Evolutionary conservation across 2,888 invertebrate genomes (phyloP), one percentile per base, ranked within the genome.

Genomic region (Ichneumon xanthorius): DNA sequence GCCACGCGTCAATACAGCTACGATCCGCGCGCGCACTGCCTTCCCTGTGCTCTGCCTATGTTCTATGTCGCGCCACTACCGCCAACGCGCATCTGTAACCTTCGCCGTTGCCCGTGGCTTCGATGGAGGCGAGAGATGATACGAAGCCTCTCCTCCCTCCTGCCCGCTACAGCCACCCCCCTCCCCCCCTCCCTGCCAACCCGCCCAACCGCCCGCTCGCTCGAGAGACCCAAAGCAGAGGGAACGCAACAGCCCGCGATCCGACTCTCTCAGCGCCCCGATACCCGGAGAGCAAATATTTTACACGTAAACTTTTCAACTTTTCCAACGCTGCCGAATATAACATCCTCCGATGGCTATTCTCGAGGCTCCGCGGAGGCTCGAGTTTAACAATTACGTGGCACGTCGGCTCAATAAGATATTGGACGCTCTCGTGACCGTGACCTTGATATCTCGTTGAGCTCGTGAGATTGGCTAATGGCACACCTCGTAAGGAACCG

Each of bases 1-100:
- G 90, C 90, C 89, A 90, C 90, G 90, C 92, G 92, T 91, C 92
- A 92, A 92, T 92, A 92, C 91, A 92, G 92, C 92, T 87, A 88
- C 77, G 81, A 70, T 50, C 48, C 67, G 75, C 84, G 80, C 86
- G 85, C 76, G 67, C 80, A 33, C n/a, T 33, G 72, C 65, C 30
- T 53, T 30, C 65, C 55, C 19, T 53, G 58, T 78, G 65, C 53
- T 4, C 37, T 63, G 58, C 22, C 26, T 61, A 30, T 61, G 16
- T 30, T 63, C 79, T n/a, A 30, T 55, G 50, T 33, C 84, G 63
- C 50, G 70, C 75, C 79, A 58, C 33, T 30, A 50, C 40, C 89
- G 88, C 84, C 82, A 77, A 82, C 90, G 86, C 85, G 86, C 83
- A 80, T 83, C 87, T 87, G 84, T 89, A 91, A 91, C 92, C 92